Percentiles rank a stretch among this genome's conserved stretches.
phyloP scores from a whole-genome alignment of 2,888 invertebrate species.

The Idaea dimidiata region DNA sequence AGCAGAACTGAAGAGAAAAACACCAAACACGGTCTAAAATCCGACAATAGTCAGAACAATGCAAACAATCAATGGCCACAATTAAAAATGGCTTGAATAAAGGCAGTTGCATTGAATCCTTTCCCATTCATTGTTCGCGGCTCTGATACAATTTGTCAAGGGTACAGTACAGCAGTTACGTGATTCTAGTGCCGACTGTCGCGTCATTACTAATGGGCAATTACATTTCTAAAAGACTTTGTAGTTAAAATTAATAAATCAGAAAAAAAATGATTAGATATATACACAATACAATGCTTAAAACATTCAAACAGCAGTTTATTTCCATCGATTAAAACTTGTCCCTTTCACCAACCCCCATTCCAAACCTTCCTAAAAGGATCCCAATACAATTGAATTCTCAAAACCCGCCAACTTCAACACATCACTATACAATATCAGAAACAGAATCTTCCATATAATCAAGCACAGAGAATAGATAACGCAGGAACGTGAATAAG shows the following conservation, averaged over 20 bases:
- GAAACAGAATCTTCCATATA: constrained; percentile 1
- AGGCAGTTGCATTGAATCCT: not conserved
- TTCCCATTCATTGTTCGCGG: not conserved
- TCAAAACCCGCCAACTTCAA: not conserved
- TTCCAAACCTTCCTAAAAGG: constrained; percentile 14
- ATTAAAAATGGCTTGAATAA: not conserved
- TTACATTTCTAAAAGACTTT: constrained; percentile 30
- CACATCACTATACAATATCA: not conserved
- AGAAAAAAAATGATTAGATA: not conserved
- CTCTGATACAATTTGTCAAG: constrained; percentile 35
- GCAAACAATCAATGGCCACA: not conserved
- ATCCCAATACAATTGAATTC: not conserved
- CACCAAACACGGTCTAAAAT: not conserved
- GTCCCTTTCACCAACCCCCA: constrained; percentile 6
- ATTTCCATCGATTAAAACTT: not conserved
- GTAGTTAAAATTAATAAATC: not conserved
- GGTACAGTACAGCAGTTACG: constrained; percentile 32
- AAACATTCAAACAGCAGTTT: not conserved
- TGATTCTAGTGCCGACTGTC: constrained; percentile 21
- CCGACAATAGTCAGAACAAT: not conserved
- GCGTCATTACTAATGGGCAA: not conserved
- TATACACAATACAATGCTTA: not conserved
- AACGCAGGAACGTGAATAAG: constrained; percentile 40
- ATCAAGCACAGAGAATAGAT: constrained; percentile 3
- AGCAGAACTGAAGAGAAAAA: not conserved